Base-by-base conservation (phyloP, 2,888 invertebrate genomes). In the Cosmopolites sordidus region DNA sequence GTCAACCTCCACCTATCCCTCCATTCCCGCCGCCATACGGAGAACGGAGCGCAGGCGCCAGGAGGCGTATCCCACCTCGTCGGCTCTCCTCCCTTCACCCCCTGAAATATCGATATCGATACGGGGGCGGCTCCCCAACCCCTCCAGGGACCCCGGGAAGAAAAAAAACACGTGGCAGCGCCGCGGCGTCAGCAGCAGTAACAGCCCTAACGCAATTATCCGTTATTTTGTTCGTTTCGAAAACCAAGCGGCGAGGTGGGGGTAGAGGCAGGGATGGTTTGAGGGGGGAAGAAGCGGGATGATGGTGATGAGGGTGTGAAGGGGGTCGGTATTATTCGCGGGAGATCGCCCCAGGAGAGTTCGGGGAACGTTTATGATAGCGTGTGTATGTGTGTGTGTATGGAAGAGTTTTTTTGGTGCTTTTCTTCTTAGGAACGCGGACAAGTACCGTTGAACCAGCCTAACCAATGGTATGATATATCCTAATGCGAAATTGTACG, bases 131-230 rank as follows among this genome's bases (percentile, higher is more conserved):
- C 33, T n/a, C n/a, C 11, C 33, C 5, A 3, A 2, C n/a, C 12
- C 11, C 33, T 33, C 33, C 33, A 3, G 33, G 33, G 33, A 33
- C 2, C 12, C 33, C 4, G 33, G 12, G 33, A 33, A 33, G 11
- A 62, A 67, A 69, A 66, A 70, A 71, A 69, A 62, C 71, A 71
- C 72, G 71, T 71, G 71, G 67, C 63, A 62, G 56, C 43, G 30
- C 39, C 44, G 37, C 17, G 5, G 29, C 39, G 17, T 33, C 37
- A 52, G 12, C 11, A 9, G 22, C 9, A 52, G 52, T 52, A 53
- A 57, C 55, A 48, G 54, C 57, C 56, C 60, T 64, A 66, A 67
- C 61, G 62, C 63, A 65, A 66, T 64, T 65, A 64, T 62, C 62
- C 57, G 57, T 58, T 60, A 59, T 64, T 60, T 56, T 63, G 58